Evolutionary conservation across 2,888 invertebrate genomes (phyloP).

Genomic region (Xanthia togata): DNA sequence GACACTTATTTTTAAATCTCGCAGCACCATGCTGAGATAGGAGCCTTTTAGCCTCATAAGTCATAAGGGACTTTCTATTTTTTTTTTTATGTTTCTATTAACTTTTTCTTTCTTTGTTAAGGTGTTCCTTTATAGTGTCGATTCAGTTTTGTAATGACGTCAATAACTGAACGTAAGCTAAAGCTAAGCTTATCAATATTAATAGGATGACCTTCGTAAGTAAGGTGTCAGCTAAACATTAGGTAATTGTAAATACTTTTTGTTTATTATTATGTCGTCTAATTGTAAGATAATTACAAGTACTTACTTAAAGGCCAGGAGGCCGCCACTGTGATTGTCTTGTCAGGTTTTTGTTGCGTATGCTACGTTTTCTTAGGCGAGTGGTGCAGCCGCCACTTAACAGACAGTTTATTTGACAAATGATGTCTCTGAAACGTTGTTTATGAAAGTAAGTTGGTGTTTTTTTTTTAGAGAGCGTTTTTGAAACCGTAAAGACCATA

Average conservation of each 20-base stretch:
- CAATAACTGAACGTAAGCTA: not conserved
- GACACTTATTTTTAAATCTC: no score
- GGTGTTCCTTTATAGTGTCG: no score
- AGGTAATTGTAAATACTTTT: not conserved
- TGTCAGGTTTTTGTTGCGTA: not conserved
- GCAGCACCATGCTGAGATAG: no score
- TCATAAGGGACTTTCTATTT: no score
- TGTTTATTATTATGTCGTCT: not conserved
- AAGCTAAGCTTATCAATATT: not conserved
- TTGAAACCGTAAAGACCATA: not conserved
- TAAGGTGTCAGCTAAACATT: not conserved
- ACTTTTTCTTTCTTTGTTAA: no score
- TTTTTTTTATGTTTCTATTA: no score
- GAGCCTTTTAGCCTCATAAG: no score
- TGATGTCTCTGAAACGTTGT: not conserved
- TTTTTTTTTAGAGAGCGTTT: not conserved
- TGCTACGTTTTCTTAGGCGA: no score
- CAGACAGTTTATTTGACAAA: not conserved
- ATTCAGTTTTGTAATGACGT: no score
- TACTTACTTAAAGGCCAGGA: not conserved
- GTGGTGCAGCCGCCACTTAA: no score
- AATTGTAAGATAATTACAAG: not conserved
- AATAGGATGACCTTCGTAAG: not conserved
- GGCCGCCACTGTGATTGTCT: no score
- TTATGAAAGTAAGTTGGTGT: not conserved